Evolutionary conservation across 2,797 vertebrate species (phyloP).

Genomic region (Pelodytes ibericus): DNA sequence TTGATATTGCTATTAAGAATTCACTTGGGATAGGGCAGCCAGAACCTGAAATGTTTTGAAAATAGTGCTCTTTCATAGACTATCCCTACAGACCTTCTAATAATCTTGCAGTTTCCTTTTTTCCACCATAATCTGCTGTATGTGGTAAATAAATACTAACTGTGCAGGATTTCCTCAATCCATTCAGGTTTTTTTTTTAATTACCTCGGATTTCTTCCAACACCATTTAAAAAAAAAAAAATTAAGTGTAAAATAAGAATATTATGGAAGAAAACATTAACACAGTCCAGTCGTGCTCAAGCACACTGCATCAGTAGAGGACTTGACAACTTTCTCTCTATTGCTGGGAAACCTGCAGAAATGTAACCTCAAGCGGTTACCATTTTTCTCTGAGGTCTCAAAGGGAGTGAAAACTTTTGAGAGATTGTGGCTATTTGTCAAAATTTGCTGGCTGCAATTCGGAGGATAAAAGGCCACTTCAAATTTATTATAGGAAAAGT

Average conservation of each 20-base stretch:
- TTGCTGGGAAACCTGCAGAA: background rate
- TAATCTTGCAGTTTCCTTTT: background rate
- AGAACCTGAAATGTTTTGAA: constrained; percentile 25
- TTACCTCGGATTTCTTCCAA: background rate
- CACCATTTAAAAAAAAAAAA: background rate
- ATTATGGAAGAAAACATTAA: background rate
- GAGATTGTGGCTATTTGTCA: constrained; percentile 6
- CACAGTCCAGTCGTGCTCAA: background rate
- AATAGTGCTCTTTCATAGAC: background rate
- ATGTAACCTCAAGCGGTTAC: background rate
- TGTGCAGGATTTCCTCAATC: background rate
- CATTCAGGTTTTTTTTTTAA: background rate
- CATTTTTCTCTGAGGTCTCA: background rate
- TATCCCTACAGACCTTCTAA: background rate
- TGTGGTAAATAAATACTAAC: background rate
- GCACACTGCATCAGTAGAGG: background rate
- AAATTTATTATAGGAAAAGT: constrained; percentile 6
- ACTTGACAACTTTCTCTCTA: background rate
- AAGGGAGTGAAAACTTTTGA: background rate
- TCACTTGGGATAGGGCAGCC: constrained; percentile 23
- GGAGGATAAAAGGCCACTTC: constrained; percentile 1
- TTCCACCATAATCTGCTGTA: background rate
- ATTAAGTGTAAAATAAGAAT: constrained; percentile 7
- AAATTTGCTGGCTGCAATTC: background rate
- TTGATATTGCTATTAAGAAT: constrained; percentile 36